Evolutionary conservation across 2,888 invertebrate species (phyloP).

Genomic region (Anthophora plumipes): DNA sequence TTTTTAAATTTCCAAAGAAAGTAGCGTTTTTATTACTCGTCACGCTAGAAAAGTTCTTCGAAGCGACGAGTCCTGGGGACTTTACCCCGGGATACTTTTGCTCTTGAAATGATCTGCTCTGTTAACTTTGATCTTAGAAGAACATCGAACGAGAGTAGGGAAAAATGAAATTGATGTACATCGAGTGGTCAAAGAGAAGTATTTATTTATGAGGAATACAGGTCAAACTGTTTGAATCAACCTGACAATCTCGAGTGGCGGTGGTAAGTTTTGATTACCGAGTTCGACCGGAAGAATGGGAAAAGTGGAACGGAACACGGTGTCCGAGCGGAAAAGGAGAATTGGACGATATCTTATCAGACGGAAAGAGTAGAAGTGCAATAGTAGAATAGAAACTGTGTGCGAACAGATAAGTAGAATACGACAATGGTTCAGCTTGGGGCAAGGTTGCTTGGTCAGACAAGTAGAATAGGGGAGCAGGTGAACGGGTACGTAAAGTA

Average conservation of each 20-base stretch:
- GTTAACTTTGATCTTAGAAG: no score
- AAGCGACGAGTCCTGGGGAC: no score
- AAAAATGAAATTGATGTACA: no score
- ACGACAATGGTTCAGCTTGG: background rate
- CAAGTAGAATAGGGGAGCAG: slow-evolving; percentile 11
- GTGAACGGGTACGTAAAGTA: background rate
- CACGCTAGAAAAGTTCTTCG: no score
- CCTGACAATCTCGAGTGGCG: background rate
- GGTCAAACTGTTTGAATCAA: background rate
- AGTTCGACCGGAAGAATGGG: background rate
- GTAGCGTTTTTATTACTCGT: no score
- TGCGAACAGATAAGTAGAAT: slow-evolving; percentile 19
- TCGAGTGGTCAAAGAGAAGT: no score
- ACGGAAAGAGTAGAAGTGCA: background rate
- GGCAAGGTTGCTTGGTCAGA: background rate
- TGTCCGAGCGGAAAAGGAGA: slow-evolving; percentile 14
- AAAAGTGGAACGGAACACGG: slow-evolving; percentile 21
- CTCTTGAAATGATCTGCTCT: no score
- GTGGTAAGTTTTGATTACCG: background rate
- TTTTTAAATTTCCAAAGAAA: no score
- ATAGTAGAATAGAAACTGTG: slow-evolving; percentile 3
- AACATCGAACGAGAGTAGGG: no score
- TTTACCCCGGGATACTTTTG: no score
- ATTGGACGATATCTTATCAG: slow-evolving; percentile 11
- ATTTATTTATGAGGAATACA: no score